Base-by-base conservation (phyloP, 2,888 invertebrate species). In the Hemicrepidius hirtus region DNA sequence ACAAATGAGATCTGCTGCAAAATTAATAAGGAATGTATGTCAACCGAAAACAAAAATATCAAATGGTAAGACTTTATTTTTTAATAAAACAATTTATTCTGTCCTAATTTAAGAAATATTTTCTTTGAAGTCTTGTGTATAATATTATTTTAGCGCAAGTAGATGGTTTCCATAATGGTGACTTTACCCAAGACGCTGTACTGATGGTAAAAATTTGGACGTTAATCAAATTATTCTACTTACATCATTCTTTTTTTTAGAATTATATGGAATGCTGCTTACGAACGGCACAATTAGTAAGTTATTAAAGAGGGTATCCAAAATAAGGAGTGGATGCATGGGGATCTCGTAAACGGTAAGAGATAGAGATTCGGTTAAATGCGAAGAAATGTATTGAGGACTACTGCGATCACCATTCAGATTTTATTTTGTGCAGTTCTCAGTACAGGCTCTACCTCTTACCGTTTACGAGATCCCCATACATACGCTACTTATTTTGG, bases 11-110 rank as follows among this genome's bases (percentile, higher is more conserved):
- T 87, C 89, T 9, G 89, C 91, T 0, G 89, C 88, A 0, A 90
- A 88, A 81, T 86, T 90, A 81, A 88, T 92, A 86, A 87, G 91
- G 49, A 91, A 91, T 79, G 86, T 89, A 0, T 93, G 92, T 76
- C 86, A 89, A 71, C 89, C 91, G 0, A 93, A 92, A 85, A 89
- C 88, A 68, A 89, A 89, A 76, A 87, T 85, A 6, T 86, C 87
- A 44, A 87, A 88, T 75, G 90, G 91, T 91, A 83, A 86, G 79
- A 78, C 59, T 32, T 5, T 49, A 41, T 64, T n/a, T 71, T 13
- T 3, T 16, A 2, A 6, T 13, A 44, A 44, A 10, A n/a, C 37
- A 12, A 10, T 3, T 16, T 44, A 12, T 6, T 3, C 13, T 44
- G 13, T 16, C n/a, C n/a, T n/a, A n/a, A n/a, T n/a, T n/a, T n/a